These are phyloP conservation scores for Brachyalestes nurse DNA, from an alignment of 2,797 vertebrate genomes.

Conservation along the genomic window DNA sequence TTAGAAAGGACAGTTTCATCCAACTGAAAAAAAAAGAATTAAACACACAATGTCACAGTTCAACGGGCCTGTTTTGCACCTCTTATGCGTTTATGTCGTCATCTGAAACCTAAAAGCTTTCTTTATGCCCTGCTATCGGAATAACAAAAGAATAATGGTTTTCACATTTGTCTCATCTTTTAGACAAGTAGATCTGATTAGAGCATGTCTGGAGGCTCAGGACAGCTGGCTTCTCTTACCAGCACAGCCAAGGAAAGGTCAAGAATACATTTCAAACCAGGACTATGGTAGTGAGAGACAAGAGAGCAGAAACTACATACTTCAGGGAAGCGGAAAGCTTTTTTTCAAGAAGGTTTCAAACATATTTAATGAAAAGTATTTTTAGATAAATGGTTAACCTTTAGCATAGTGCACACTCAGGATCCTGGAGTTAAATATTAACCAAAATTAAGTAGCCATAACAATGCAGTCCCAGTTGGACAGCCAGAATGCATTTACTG, in stretches of 20 bases:
- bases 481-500: not conserved
- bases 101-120: constrained; percentile 11
- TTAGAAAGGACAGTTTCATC: constrained; percentile 97
- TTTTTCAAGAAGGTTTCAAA: not conserved
- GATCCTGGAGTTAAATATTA: not conserved
- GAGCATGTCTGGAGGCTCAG: constrained; percentile 12
- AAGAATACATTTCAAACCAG: constrained; percentile 24
- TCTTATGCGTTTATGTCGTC: not conserved
- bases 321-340: not conserved
- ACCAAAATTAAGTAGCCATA: not conserved
- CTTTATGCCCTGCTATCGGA: not conserved
- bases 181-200: constrained; percentile 24
- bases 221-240: constrained; percentile 18
- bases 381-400: not conserved
- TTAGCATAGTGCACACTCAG: not conserved
- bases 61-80: constrained; percentile 10
- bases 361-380: not conserved
- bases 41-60: constrained; percentile 25
- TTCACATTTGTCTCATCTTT: constrained; percentile 30
- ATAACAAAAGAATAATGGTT: constrained; percentile 23
- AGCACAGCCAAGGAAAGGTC: constrained; percentile 6
- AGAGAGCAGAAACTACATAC: not conserved
- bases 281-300: not conserved
- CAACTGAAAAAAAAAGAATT: constrained; percentile 79
- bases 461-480: not conserved